Base-by-base conservation (phyloP, 2,888 invertebrate species). In the Candidula unifasciata region DNA sequence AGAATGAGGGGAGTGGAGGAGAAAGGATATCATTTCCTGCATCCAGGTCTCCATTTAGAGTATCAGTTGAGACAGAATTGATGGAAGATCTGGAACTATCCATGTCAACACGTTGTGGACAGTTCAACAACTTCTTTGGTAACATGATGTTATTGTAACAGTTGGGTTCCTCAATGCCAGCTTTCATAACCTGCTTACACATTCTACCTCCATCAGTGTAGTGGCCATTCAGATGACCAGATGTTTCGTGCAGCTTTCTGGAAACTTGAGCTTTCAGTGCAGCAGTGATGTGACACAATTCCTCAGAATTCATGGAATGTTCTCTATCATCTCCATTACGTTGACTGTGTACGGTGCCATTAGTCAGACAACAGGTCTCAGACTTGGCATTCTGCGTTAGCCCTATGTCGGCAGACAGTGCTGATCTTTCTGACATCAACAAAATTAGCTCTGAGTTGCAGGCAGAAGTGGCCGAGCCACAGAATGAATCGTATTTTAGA, bases 401-500 rank as follows among this genome's bases (percentile, higher is more conserved):
- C 0, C 57, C 74, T 16, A 54, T 1, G 35, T 71, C 57, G 1
- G 18, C 35, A 16, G 60, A 66, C 54, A 57, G 35, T 44, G 80
- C 80, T 66, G 80, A 66, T 16, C 84, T 80, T 37, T 84, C 80
- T 3, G 84, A 84, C 54, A 84, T n/a, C 76, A 84, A 73, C 3
- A 80, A 84, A 16, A 73, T 73, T 24, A 68, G 76, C 24, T 64
- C 64, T 16, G 30, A 57, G 35, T 66, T 69, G 27, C 27, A 57
- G 57, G 35, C 37, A 60, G 54, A 80, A 35, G 30, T 30, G 21
- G 37, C 13, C n/a, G 30, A 80, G 35, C 30, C n/a, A 44, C n/a
- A 30, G 27, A 18, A 30, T 66, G 71, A 57, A 54, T 35, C 35
- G 35, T 27, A 30, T 54, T 80, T 80, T 24, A 27, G 69, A 37